Evolutionary conservation across 2,888 invertebrate species (phyloP).

Genomic region (Nudaria mundana): DNA sequence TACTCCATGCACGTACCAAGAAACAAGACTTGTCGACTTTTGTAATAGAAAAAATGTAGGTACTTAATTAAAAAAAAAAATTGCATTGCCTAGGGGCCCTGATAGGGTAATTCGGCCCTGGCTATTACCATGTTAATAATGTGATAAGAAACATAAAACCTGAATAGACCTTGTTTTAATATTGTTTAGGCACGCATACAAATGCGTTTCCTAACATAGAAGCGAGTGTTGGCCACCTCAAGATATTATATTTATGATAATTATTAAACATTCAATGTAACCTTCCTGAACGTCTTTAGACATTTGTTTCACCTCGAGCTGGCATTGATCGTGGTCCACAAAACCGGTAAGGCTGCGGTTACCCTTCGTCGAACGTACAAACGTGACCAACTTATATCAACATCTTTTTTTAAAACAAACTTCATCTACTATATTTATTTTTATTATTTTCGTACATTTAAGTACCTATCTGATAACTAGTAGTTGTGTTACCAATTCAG

Average conservation of each 20-base stretch:
- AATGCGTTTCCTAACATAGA: slow-evolving; percentile 8
- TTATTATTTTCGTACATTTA: too few species aligned
- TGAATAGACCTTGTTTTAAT: slow-evolving; percentile 9
- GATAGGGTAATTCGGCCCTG: slow-evolving; percentile 3
- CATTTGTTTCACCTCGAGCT: slow-evolving; percentile 69
- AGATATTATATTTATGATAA: slow-evolving; percentile 27
- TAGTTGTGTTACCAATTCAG: too few species aligned
- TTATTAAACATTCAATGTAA: slow-evolving; percentile 34
- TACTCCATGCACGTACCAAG: too few species aligned
- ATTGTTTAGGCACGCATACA: slow-evolving; percentile 4
- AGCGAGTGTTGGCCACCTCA: slow-evolving; percentile 10
- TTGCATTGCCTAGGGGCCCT: too few species aligned
- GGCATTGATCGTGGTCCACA: slow-evolving; percentile 71
- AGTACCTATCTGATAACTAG: too few species aligned
- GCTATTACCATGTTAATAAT: slow-evolving; percentile 13
- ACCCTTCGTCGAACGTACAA: slow-evolving; percentile 68
- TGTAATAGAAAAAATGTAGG: too few species aligned
- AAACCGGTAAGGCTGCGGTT: slow-evolving; percentile 74
- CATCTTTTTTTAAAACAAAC: slow-evolving; percentile 44
- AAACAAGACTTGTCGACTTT: too few species aligned
- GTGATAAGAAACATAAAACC: slow-evolving; percentile 12
- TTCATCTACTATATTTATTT: too few species aligned
- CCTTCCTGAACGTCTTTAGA: slow-evolving; percentile 61
- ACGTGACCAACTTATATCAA: slow-evolving; percentile 36
- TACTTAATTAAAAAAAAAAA: too few species aligned